phyloP scores from a whole-genome alignment of 2,113 vertebrate genomes.

The Maccullochella peelii region DNA sequence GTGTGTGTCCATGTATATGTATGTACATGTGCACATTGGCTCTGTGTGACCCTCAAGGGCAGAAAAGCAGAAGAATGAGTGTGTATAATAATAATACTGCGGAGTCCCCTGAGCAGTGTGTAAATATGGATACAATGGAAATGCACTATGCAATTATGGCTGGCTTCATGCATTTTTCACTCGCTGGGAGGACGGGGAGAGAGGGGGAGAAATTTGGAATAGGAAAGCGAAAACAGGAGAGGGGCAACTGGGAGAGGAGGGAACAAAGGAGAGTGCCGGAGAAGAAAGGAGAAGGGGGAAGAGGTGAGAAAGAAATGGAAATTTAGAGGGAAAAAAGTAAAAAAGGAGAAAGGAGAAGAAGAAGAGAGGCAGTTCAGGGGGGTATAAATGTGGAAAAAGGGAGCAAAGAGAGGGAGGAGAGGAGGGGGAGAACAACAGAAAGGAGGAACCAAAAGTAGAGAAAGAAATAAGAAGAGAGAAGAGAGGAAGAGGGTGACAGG shows the following conservation, averaged over 20 bases:
- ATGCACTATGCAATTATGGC: slow-evolving; percentile 75
- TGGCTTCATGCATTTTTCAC: slow-evolving; percentile 79
- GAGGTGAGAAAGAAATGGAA: not conserved
- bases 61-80: slow-evolving; percentile 62
- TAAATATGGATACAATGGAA: slow-evolving; percentile 82
- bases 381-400: not conserved
- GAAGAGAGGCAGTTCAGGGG: not conserved
- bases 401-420: not conserved
- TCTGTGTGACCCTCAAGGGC: slow-evolving; percentile 63
- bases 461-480: not conserved
- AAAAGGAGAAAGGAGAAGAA: not conserved
- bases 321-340: not conserved
- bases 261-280: not conserved
- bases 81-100: slow-evolving; percentile 68
- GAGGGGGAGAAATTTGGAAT: slow-evolving; percentile 21
- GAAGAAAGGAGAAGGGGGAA: not conserved
- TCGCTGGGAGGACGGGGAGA: slow-evolving; percentile 45
- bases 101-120: slow-evolving; percentile 68
- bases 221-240: slow-evolving; percentile 32
- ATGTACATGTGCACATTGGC: slow-evolving; percentile 35
- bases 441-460: not conserved
- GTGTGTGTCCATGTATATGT: slow-evolving; percentile 21
- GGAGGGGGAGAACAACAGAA: not conserved
- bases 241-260: slow-evolving; percentile 21
- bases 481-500: too few relatives aligned